A percentile compares a stretch with the other conserved stretches of the same genome.
Conservation (phyloP, 1,140 invertebrate species). For the Plodia interpunctella region DNA sequence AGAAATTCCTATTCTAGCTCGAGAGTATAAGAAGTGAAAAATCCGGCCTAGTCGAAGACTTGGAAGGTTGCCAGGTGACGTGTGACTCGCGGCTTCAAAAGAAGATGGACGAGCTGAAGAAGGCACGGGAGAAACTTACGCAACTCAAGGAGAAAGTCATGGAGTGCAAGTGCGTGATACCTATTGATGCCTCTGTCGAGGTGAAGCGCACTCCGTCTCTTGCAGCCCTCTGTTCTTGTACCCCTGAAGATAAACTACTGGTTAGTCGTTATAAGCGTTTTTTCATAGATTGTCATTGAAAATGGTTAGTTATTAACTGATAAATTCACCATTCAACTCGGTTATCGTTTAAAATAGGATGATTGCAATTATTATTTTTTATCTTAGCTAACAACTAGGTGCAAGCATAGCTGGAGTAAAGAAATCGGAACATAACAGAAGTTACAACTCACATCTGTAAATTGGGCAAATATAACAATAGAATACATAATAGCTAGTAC, state of each 20-base stretch:
- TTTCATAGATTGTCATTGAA: no score
- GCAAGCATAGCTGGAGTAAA: no score
- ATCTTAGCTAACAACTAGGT: no score
- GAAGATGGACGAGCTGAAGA: constrained; percentile 39
- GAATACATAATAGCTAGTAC: no score
- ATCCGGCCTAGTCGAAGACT: constrained; percentile 39
- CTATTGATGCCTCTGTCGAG: constrained; percentile 42
- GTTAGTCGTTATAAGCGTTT: no score
- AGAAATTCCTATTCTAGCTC: constrained; percentile 29
- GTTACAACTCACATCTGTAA: no score
- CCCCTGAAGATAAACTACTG: constrained; percentile 44
- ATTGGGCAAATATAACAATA: no score
- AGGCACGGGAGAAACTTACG: constrained; percentile 38
- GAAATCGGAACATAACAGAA: no score
- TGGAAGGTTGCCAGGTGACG: constrained; percentile 47
- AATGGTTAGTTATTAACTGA: no score
- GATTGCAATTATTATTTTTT: no score
- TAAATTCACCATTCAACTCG: no score
- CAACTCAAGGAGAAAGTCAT: constrained; percentile 42
- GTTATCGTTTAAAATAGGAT: no score
- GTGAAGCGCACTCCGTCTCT: constrained; percentile 59
- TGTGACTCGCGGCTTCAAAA: constrained; percentile 47
- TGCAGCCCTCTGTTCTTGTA: constrained; percentile 50
- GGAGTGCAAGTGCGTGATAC: constrained; percentile 57
- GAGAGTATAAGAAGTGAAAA: constrained; percentile 40